Evolutionary conservation across 1,140 invertebrate species (phyloP), one percentile per base, ranked within the genome.

Genomic region (Apocrypta bakeri): DNA sequence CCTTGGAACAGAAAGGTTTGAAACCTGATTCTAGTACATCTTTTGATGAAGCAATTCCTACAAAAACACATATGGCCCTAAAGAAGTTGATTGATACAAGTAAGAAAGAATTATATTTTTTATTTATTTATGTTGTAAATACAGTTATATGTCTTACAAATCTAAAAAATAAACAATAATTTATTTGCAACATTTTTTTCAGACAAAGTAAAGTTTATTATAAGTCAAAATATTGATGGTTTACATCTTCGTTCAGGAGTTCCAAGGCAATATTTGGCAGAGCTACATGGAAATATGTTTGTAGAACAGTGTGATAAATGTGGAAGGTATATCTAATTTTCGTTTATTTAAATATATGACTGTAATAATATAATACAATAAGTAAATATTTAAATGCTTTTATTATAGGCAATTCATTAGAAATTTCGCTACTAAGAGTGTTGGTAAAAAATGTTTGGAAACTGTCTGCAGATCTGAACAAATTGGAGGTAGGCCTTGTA

Each of bases 251-350:
- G 96, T 87, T 98, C 97, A 61, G 98, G 98, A 21, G 91, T 99
- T 82, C 91, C 94, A 17, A 93, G 98, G 80, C 94, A 95, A 85
- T 92, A 95, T 89, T 91, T 99, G 78, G 95, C 98, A 48, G 99
- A 99, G 92, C 92, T 99, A 37, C 99, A 99, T 94, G 99, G 99
- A 48, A 99, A 99, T 90, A 99, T 99, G 96, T 99, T 98, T 92
- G 94, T 97, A 68, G 98, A 99, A 92, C 95, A 98, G 88, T 99
- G 98, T 90, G 95, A 96, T 87, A 94, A 95, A 88, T 99, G 98
- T 93, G 93, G 95, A 90, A 97, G 95, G 97, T 97, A 93, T 86
- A 84, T 84, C 81, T 63, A 82, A 72, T 85, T 83, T n/a, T n/a
- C n/a, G 31, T 83, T 79, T 69, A 80, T 85, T 81, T n/a, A 73